phyloP scores from a whole-genome alignment of 2,797 vertebrate species.

The Poeciliopsis gracilis region DNA sequence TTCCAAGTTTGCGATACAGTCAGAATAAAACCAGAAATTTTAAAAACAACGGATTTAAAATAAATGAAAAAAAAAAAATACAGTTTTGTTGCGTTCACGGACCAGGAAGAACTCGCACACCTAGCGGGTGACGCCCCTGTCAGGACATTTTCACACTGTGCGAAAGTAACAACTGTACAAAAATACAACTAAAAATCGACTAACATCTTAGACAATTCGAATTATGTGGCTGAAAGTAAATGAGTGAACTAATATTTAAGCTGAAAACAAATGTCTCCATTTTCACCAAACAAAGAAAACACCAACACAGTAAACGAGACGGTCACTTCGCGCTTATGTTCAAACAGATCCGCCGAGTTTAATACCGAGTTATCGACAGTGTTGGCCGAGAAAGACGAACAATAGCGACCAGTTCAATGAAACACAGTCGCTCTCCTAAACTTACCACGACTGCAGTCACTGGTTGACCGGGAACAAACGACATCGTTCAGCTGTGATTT shows the following conservation, averaged over 20 bases:
- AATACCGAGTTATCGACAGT: background rate
- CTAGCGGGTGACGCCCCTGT: background rate
- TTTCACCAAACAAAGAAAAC: constrained; percentile 7
- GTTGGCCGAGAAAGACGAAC: constrained; percentile 26
- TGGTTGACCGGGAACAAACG: constrained; percentile 79
- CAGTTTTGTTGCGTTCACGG: background rate
- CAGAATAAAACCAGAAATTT: background rate
- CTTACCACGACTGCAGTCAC: constrained; percentile 83
- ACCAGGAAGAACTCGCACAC: background rate
- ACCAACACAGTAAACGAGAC: fast-evolving
- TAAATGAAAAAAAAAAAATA: background rate
- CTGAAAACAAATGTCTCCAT: background rate
- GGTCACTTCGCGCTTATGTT: background rate
- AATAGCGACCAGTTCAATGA: constrained; percentile 36
- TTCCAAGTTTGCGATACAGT: background rate
- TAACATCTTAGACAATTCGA: background rate
- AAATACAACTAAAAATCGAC: background rate
- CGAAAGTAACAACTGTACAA: background rate
- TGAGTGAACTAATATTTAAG: background rate
- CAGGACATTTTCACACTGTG: background rate
- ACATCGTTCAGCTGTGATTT: constrained; percentile 55
- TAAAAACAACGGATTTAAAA: background rate
- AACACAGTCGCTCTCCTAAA: constrained; percentile 31
- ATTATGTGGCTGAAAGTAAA: background rate
- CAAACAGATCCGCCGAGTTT: background rate